Evolutionary conservation across 2,797 vertebrate species (phyloP).

Genomic region (Austrolebias charrua): DNA sequence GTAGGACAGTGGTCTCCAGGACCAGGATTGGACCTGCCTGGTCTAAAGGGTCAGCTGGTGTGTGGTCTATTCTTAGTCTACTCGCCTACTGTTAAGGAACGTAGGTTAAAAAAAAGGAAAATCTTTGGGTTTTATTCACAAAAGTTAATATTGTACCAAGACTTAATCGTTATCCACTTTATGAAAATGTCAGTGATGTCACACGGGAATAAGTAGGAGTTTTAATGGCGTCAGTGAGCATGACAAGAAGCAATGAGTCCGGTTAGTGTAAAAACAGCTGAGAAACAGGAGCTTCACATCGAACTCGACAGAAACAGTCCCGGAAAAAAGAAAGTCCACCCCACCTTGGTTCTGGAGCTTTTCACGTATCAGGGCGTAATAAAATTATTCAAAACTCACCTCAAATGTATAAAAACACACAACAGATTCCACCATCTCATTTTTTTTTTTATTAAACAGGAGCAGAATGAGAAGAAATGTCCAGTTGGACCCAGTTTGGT

Average conservation of each 20-base stretch:
- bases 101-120: background rate
- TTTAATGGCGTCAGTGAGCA: conserved; percentile 61
- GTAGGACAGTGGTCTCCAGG: too few relatives aligned
- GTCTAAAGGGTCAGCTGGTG: too few relatives aligned
- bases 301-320: conserved; percentile 1
- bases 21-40: too few relatives aligned
- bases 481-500: too few relatives aligned
- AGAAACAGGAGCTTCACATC: conserved; percentile 25
- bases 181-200: conserved; percentile 37
- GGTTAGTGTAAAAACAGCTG: conserved; percentile 66
- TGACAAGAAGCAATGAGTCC: conserved; percentile 54
- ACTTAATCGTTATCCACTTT: conserved; percentile 32
- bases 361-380: too few relatives aligned
- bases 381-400: too few relatives aligned
- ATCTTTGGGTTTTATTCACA: conserved; percentile 5
- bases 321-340: too few relatives aligned
- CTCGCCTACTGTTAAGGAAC: conserved; percentile 12
- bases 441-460: too few relatives aligned
- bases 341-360: too few relatives aligned
- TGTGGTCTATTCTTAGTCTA: conserved; percentile 67
- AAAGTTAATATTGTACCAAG: conserved; percentile 51
- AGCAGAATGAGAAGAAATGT: too few relatives aligned
- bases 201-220: conserved; percentile 36
- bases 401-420: too few relatives aligned
- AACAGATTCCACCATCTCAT: too few relatives aligned